phyloP scores from a whole-genome alignment of 2,113 vertebrate species.

The Rhineura floridana region DNA sequence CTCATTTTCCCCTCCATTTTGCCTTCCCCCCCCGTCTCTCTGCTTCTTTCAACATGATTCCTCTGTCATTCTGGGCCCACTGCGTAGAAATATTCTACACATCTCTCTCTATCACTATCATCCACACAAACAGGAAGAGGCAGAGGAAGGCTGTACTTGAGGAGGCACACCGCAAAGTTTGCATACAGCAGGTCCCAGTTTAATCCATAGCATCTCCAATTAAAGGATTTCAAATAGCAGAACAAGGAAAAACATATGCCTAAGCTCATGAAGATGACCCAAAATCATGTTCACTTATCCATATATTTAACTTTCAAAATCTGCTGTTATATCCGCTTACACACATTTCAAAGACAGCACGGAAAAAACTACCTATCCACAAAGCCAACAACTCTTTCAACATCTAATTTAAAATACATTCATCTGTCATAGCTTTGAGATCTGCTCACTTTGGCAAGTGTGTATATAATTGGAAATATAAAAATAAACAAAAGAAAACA shows the following conservation, averaged over 20 bases:
- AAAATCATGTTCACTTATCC: neutral
- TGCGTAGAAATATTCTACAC: too few species aligned
- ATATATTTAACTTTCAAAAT: neutral
- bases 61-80: too few species aligned
- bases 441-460: neutral
- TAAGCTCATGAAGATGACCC: neutral
- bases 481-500: constrained; percentile 7
- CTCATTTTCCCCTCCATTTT: too few species aligned
- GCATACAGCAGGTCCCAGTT: neutral
- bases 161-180: neutral
- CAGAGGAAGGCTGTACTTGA: too few species aligned
- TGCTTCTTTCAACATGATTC: too few species aligned
- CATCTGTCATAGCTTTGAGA: neutral
- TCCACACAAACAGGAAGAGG: too few species aligned
- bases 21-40: too few species aligned
- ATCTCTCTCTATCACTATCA: too few species aligned
- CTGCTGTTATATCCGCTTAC: neutral
- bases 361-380: neutral
- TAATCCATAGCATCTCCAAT: neutral
- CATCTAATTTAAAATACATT: neutral
- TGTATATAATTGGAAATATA: neutral
- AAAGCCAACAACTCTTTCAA: neutral
- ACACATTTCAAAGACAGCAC: neutral
- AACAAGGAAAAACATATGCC: neutral
- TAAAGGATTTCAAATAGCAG: neutral